Evolutionary conservation across 2,113 vertebrate genomes (phyloP), one percentile per base, ranked within the genome.

Genomic region (Myotis davidii): DNA sequence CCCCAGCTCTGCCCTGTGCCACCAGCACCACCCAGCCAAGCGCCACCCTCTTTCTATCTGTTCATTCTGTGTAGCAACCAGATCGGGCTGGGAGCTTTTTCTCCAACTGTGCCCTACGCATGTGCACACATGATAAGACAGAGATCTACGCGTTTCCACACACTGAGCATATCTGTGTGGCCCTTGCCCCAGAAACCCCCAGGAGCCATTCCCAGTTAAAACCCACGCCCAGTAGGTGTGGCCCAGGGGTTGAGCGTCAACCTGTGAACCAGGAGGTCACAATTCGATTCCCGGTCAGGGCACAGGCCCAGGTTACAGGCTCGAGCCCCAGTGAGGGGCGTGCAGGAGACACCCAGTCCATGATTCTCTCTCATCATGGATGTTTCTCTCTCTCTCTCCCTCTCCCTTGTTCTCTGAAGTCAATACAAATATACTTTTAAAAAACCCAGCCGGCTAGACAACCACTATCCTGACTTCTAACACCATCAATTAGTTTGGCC

Each of bases 61-160:
- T 93, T 72, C 11, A 45, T 59, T 85, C 70, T 84, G 78, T 88
- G 29, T 73, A 87, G 65, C 85, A 95, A 78, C 83, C 69, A 67
- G 39, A 85, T 74, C 50, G 20, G 37, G 12, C 21, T 83, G 72
- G 77, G 69, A 70, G 82, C 45, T 92, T 85, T 92, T 29, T 42
- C 4, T 34, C 73, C n/a, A 94, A 42, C 39, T 85, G 21, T 27
- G 64, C 48, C 50, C 34, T 93, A 48, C 45, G 45, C 67, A 54
- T 48, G 18, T 76, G 23, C 39, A 54, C 21, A 56, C 69, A 52
- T 34, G 16, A 42, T 29, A 79, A 85, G 45, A 65, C 18, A 52
- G 16, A 85, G 73, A 50, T 92, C 67, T 42, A 25, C 42, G 39
- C 74, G 81, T 76, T 92, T 50, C 85, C 42, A 73, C 52, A 76